A percentile compares a stretch with the other conserved stretches of the same genome.
Conservation (phyloP, 2,113 vertebrate species). For the Podarcis raffonei region DNA sequence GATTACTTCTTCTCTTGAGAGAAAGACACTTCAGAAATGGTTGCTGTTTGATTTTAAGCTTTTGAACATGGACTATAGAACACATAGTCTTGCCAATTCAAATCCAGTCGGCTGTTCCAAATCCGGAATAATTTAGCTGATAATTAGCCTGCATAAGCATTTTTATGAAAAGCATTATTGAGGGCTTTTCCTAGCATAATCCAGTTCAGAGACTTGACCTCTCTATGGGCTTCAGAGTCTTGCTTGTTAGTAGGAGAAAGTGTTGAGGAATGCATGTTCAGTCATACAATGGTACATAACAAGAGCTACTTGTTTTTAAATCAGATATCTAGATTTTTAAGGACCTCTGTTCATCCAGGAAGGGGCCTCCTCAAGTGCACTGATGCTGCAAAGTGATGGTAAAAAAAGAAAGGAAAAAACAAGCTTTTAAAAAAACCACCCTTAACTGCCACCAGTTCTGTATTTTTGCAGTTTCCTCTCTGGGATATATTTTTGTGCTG, state of each 20-base stretch:
- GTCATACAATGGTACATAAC: slow-evolving; percentile 27
- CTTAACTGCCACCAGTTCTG: slow-evolving; percentile 59
- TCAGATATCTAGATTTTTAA: slow-evolving; percentile 69
- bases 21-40: slow-evolving; percentile 54
- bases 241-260: not conserved
- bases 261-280: slow-evolving; percentile 7
- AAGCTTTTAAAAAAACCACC: slow-evolving; percentile 55
- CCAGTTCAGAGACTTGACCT: slow-evolving; percentile 5
- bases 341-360: slow-evolving; percentile 65
- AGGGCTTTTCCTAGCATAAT: slow-evolving; percentile 13
- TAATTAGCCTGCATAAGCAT: slow-evolving; percentile 41
- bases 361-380: slow-evolving; percentile 31
- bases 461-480: slow-evolving; percentile 46
- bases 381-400: slow-evolving; percentile 51
- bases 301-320: slow-evolving; percentile 6
- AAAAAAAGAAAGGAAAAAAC: not conserved
- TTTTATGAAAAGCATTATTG: slow-evolving; percentile 27
- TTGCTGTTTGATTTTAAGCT: slow-evolving; percentile 49
- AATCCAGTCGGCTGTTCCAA: slow-evolving; percentile 39
- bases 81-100: slow-evolving; percentile 40
- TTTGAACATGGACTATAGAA: slow-evolving; percentile 37
- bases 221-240: not conserved
- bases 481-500: slow-evolving; percentile 24
- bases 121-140: slow-evolving; percentile 19
- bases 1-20: slow-evolving; percentile 34